phyloP scores from a whole-genome alignment of 1,140 invertebrate genomes.

The Ooceraea biroi region DNA sequence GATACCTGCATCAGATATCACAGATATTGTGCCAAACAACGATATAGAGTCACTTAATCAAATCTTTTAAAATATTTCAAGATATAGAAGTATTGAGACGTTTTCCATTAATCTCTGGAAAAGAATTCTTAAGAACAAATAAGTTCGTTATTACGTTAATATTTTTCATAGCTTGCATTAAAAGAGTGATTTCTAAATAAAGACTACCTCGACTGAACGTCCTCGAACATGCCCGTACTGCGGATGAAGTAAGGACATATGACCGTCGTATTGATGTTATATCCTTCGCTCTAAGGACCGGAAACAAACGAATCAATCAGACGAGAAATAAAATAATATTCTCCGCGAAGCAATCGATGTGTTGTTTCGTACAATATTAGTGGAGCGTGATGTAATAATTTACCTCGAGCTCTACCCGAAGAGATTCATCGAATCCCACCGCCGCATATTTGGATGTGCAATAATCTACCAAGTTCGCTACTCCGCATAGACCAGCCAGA shows the following conservation, averaged over 20 bases:
- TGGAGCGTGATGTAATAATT: neutral
- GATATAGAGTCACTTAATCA: neutral
- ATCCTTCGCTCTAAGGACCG: constrained; percentile 83
- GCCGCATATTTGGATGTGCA: constrained; percentile 97
- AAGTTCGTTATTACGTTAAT: too few species aligned
- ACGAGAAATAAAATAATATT: neutral
- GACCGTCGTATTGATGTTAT: constrained; percentile 93
- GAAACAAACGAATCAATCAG: neutral
- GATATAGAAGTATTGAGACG: too few species aligned
- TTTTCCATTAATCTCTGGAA: too few species aligned
- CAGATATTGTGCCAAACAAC: neutral
- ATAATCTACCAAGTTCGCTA: constrained; percentile 96
- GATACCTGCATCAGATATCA: constrained; percentile 86
- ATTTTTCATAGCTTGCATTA: too few species aligned
- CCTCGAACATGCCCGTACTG: constrained; percentile 97
- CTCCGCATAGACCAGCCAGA: constrained; percentile 94
- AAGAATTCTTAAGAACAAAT: too few species aligned
- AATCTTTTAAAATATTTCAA: neutral
- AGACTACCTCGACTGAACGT: constrained; percentile 93
- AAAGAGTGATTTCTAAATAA: too few species aligned
- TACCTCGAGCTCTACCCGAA: constrained; percentile 91
- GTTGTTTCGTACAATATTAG: too few species aligned
- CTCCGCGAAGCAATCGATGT: neutral
- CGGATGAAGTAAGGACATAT: constrained; percentile 97
- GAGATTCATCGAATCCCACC: constrained; percentile 96